Evolutionary conservation across 2,797 vertebrate species (phyloP), one percentile per base, ranked within the genome.

Genomic region (Brachyrhaphis roseni): DNA sequence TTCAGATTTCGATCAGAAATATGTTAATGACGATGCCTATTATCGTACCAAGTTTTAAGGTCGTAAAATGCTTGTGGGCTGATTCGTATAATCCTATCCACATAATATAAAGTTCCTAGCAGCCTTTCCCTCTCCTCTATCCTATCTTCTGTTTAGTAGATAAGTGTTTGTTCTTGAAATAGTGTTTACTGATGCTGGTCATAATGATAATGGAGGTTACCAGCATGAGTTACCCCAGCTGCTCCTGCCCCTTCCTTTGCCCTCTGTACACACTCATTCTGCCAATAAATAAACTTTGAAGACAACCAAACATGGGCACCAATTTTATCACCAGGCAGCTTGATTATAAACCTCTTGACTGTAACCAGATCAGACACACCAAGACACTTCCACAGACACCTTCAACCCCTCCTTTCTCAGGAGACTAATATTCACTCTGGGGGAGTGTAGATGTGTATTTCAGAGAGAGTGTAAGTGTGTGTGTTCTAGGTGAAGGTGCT

Each of bases 281-380:
- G 85, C 75, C 88, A 90, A 82, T 88, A 91, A 91, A 84, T 87
- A 89, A 91, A 90, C 81, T 72, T 86, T 31, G 4, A 78, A 90
- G 87, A 86, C 87, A 89, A 81, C 91, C 85, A 90, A 79, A 84
- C 89, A 85, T 79, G 57, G 84, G 78, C 83, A 90, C 51, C 83
- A 74, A 4, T 88, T 93, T 93, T 90, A 93, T 87, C 89, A 85
- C 89, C 7, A 36, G 81, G 64, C 78, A 81, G 90, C 88, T 91
- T 88, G 90, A 92, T 91, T 92, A 90, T 92, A 90, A 93, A 92
- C 90, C 90, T 90, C 86, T 82, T 79, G 79, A 77, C 83, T 79
- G 70, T 89, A 87, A 89, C 78, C 86, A 85, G 78, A 82, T 85
- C 74, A 78, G 72, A 80, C 31, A 47, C 64, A 84, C 74, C 83